Conservation (phyloP, 2,888 invertebrate genomes). For the Synergus japonicus region DNA sequence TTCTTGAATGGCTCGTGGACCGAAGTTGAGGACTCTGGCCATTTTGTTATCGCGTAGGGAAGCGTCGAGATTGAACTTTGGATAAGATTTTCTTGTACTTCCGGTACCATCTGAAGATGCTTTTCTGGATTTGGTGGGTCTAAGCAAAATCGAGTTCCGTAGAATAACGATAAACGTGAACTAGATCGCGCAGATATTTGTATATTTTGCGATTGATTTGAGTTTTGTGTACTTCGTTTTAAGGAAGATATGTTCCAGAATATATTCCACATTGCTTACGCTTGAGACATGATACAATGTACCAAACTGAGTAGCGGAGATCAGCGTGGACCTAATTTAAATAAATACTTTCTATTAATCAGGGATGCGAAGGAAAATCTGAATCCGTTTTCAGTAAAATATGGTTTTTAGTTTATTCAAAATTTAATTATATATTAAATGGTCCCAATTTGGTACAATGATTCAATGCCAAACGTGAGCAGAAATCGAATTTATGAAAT, state of each 20-base stretch:
- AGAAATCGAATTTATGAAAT: no score
- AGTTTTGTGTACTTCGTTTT: background rate
- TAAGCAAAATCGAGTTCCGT: constrained; percentile 24
- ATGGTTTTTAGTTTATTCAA: background rate
- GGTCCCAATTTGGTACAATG: no score
- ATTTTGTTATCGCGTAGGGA: constrained; percentile 80
- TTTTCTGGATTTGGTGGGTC: constrained; percentile 17
- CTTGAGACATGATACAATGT: background rate
- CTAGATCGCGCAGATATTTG: background rate
- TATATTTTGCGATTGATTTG: background rate
- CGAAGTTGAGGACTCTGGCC: constrained; percentile 67
- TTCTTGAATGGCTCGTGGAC: constrained; percentile 27
- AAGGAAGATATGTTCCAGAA: constrained; percentile 7
- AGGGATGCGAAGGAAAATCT: background rate
- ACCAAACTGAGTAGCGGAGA: background rate
- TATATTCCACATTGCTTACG: constrained; percentile 21
- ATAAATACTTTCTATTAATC: background rate
- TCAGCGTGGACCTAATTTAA: background rate
- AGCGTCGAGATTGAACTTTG: constrained; percentile 77
- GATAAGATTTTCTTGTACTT: background rate
- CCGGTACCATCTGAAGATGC: constrained; percentile 4
- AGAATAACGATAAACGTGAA: constrained; percentile 21
- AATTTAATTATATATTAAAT: no score
- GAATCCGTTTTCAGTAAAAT: background rate
- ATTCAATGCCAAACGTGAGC: no score